Base-by-base conservation (phyloP, 2,113 vertebrate species). In the Rhinolophus sinicus region DNA sequence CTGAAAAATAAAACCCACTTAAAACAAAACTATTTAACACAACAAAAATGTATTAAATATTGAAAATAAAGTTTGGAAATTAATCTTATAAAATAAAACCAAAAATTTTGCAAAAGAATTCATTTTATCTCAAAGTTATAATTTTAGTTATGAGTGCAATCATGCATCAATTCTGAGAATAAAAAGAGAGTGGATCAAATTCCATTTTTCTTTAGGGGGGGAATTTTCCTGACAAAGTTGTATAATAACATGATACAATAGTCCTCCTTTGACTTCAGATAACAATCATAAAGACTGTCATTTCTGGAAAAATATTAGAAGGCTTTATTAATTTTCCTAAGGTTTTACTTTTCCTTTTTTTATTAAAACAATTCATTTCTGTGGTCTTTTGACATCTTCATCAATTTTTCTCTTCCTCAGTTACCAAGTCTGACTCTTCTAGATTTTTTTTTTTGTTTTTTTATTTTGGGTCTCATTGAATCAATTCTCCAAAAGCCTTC, bases 271-370 rank as follows among this genome's bases (percentile, higher is more conserved):
- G 56, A 50, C 38, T 81, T 81, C 56, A 82, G 75, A 75, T 88
- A 24, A 64, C 8, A 35, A 73, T 65, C 33, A 40, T 62, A 64
- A 91, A 92, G 26, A 78, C n/a, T 28, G 22, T 24, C 47, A 80
- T 52, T 95, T 80, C n/a, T 70, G 28, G 4, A 70, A 84, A 92
- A 88, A 75, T 83, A 77, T 83, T 93, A 60, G n/a, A 69, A 82
- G 40, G 30, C 19, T 87, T 81, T 67, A 69, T 69, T 93, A 67
- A 88, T 88, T 62, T 60, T 40, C 38, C 33, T 0, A 21, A 58
- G 14, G 28, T 67, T 24, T 87, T 54, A 21, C 10, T 92, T 56
- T 92, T 47, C 33, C 30, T 50, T 82, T 60, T 75, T 58, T 67
- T 60, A 60, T 38, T 60, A 22, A 93, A 33, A 65, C 47, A 87